Percentiles rank a stretch among this genome's conserved stretches.
Conservation (phyloP, 1,140 invertebrate species). For the Caligus rogercresseyi region DNA sequence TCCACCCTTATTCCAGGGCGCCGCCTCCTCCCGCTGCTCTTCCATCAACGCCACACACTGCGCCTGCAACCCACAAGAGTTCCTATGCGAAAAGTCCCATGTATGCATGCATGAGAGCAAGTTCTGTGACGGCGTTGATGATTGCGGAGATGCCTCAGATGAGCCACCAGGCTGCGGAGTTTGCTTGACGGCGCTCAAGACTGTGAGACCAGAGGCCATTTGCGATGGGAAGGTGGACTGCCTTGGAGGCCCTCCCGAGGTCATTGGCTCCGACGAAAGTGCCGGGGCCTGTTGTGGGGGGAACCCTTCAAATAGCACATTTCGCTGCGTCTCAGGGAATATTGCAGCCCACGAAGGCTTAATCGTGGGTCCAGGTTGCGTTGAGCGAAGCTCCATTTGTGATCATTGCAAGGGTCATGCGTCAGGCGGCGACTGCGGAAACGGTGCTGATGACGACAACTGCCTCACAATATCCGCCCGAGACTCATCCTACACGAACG, state of each 20-base stretch:
- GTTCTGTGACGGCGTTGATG: conserved; percentile 13
- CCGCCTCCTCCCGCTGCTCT: neutral
- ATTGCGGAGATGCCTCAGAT: conserved; percentile 12
- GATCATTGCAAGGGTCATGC: neutral
- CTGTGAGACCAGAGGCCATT: neutral
- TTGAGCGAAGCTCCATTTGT: neutral
- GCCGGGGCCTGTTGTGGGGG: neutral
- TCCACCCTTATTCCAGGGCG: neutral
- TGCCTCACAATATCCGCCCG: conserved; percentile 1
- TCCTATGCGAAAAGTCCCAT: neutral
- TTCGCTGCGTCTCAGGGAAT: neutral
- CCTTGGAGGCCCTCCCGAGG: neutral
- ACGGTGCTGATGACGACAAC: conserved; percentile 8
- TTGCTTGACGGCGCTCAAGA: neutral
- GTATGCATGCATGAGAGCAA: neutral
- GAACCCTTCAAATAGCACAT: neutral
- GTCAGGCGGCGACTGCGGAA: neutral
- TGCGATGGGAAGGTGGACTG: conserved; percentile 12
- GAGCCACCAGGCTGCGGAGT: neutral
- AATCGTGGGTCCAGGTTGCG: neutral
- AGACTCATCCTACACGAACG: neutral
- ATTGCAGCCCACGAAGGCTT: neutral
- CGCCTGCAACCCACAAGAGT: neutral
- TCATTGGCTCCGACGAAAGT: conserved; percentile 2
- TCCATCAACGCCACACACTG: conserved; percentile 1